Base-by-base conservation (phyloP, 2,888 invertebrate species). In the Agapostemon virescens region DNA sequence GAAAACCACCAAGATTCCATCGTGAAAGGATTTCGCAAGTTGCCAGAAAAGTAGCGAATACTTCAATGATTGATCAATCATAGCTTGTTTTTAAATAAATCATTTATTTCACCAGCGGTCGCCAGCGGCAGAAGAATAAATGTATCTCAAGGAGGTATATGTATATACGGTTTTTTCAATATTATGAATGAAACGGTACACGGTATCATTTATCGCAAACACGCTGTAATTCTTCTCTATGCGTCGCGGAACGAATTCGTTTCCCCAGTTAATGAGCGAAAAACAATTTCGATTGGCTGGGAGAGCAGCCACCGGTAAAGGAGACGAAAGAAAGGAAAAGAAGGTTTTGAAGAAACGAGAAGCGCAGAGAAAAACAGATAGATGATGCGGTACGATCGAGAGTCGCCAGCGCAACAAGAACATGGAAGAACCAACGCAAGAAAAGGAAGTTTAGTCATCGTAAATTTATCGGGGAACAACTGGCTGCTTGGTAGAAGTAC, bases 401-500 rank as follows among this genome's bases (percentile, higher is more conserved):
- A 84, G 86, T 90, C 89, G 86, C 88, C 88, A 88, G 87, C 77
- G 79, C 82, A 75, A 76, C 84, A 77, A 49, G 49, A 84, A 82
- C 77, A 71, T 69, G 78, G 75, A 75, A 77, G 74, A 78, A 67
- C 67, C 77, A 77, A 55, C 33, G 67, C 61, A 80, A 85, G 79
- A 74, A 75, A 63, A 71, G 82, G 77, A 78, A 74, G 86, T 81
- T 79, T 82, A 79, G 77, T 84, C 76, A 84, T 88, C 85, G 87
- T 86, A 86, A 90, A 90, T 90, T 90, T 90, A 88, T 87, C 85
- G 86, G 77, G 77, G 84, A 88, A 88, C 89, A 89, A 90, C 89
- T 88, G 88, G 82, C 84, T 84, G 81, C 82, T 77, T 77, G 79
- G 79, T 87, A 81, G 78, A 82, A 78, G 81, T 63, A 74, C 68